Percentiles rank a stretch among this genome's conserved stretches.
Evolutionary conservation across 2,113 vertebrate species (phyloP).

Genomic region (Lepisosteus osseus): DNA sequence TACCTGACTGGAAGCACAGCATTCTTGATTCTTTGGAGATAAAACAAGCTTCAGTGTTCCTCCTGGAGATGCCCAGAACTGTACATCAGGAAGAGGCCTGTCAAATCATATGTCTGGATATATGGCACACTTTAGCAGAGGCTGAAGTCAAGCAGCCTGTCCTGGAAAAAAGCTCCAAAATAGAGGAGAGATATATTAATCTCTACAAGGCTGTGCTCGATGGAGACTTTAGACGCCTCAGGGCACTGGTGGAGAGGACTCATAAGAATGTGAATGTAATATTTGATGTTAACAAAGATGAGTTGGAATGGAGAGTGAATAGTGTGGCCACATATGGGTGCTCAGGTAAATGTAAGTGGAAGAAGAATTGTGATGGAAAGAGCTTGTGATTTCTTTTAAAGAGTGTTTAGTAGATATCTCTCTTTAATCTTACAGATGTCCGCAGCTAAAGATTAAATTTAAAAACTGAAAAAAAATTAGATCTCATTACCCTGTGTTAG

Average conservation of each 20-base stretch:
- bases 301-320: slow-evolving; percentile 63
- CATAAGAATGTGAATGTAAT: slow-evolving; percentile 54
- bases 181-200: slow-evolving; percentile 14
- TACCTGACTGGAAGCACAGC: slow-evolving; percentile 6
- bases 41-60: not conserved
- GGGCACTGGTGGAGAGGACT: slow-evolving; percentile 39
- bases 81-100: slow-evolving; percentile 30
- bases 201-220: slow-evolving; percentile 51
- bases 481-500: too few relatives aligned
- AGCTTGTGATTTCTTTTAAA: too few relatives aligned
- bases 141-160: slow-evolving; percentile 10
- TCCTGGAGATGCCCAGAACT: slow-evolving; percentile 32
- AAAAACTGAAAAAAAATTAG: too few relatives aligned
- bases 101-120: slow-evolving; percentile 26
- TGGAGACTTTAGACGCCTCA: slow-evolving; percentile 49
- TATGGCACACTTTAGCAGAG: slow-evolving; percentile 43
- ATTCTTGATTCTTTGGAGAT: not conserved
- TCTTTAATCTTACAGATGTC: too few relatives aligned
- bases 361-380: too few relatives aligned
- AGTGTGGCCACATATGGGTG: slow-evolving; percentile 54
- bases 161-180: slow-evolving; percentile 11
- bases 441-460: too few relatives aligned
- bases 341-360: slow-evolving; percentile 55
- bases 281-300: slow-evolving; percentile 54
- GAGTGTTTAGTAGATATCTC: too few relatives aligned